Percentiles rank a stretch among this genome's conserved stretches.
Evolutionary conservation across 2,113 vertebrate species (phyloP).

Genomic region (Aplodontia rufa): DNA sequence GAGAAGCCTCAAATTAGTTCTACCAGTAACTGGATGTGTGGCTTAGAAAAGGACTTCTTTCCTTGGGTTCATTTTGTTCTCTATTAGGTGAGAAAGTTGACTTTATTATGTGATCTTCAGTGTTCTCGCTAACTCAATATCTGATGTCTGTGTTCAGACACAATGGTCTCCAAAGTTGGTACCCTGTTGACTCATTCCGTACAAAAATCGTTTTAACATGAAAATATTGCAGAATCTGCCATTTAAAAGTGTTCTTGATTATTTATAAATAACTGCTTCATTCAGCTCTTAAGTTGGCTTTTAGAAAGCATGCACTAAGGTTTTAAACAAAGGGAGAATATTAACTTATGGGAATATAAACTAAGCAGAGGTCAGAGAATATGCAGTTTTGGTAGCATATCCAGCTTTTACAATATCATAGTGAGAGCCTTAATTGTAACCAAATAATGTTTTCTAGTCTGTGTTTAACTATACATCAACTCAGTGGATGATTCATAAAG

Average conservation of each 20-base stretch:
- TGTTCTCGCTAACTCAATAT: neutral
- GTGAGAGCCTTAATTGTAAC: slow-evolving; percentile 58
- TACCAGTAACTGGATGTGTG: neutral
- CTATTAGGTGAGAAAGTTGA: neutral
- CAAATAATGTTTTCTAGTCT: slow-evolving; percentile 50
- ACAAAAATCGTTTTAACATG: neutral
- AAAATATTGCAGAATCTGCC: neutral
- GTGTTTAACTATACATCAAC: slow-evolving; percentile 54
- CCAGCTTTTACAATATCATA: slow-evolving; percentile 25
- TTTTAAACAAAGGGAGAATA: slow-evolving; percentile 45
- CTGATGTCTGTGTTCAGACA: neutral
- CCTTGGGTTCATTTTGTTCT: neutral
- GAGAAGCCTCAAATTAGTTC: neutral
- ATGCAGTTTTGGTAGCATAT: slow-evolving; percentile 23
- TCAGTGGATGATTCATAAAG: slow-evolving; percentile 19
- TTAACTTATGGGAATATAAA: slow-evolving; percentile 55
- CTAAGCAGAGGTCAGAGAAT: slow-evolving; percentile 33
- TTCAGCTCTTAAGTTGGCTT: slow-evolving; percentile 30
- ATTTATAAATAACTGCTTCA: slow-evolving; percentile 16
- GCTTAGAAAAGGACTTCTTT: neutral
- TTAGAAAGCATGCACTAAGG: neutral
- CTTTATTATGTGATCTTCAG: neutral
- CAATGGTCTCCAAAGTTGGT: neutral
- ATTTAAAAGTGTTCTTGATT: neutral
- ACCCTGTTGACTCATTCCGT: neutral